A percentile compares a stretch with the other conserved stretches of the same genome.
phyloP scores from a whole-genome alignment of 1,140 invertebrate species.

The Zaprionus africanus region DNA sequence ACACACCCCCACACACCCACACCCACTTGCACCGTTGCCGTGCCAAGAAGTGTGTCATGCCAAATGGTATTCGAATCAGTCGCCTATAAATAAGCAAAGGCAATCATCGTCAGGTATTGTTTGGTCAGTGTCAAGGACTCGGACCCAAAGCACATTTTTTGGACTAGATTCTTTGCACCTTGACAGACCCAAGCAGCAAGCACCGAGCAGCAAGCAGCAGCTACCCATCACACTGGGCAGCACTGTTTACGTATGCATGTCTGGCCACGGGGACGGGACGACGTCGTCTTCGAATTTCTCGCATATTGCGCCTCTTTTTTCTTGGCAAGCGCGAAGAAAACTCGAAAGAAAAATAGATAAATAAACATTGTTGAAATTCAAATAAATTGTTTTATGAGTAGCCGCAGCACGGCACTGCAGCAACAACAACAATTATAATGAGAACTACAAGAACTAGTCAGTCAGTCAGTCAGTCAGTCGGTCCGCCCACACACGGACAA shows the following conservation, averaged over 20 bases:
- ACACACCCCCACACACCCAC: too few relatives aligned
- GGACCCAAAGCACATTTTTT: constrained; percentile 45
- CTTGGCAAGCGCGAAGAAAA: constrained; percentile 70
- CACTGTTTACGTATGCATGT: constrained; percentile 54
- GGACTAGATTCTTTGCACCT: constrained; percentile 38
- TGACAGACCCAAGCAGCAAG: constrained; percentile 17
- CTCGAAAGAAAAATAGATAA: constrained; percentile 69
- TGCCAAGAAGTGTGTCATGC: constrained; percentile 41
- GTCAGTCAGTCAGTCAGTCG: constrained; percentile 32
- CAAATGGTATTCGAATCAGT: constrained; percentile 38
- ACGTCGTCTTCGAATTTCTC: constrained; percentile 50
- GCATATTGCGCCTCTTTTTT: constrained; percentile 64
- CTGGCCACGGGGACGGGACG: constrained; percentile 29
- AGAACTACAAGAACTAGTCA: constrained; percentile 40
- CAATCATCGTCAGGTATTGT: constrained; percentile 31
- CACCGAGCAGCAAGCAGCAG: neutral
- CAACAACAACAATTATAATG: constrained; percentile 36
- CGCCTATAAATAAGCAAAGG: constrained; percentile 37
- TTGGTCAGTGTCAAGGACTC: constrained; percentile 78
- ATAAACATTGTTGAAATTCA: constrained; percentile 70
- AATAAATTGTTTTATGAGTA: constrained; percentile 68
- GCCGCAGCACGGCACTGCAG: constrained; percentile 10
- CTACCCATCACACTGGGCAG: constrained; percentile 2
- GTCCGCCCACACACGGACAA: constrained; percentile 55
- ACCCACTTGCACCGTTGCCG: neutral